Percentiles rank a stretch among this genome's conserved stretches.
These are phyloP conservation scores for Siderastrea radians DNA, from an alignment of 92 coral and sea anemone genomes.

Conservation along the genomic window DNA sequence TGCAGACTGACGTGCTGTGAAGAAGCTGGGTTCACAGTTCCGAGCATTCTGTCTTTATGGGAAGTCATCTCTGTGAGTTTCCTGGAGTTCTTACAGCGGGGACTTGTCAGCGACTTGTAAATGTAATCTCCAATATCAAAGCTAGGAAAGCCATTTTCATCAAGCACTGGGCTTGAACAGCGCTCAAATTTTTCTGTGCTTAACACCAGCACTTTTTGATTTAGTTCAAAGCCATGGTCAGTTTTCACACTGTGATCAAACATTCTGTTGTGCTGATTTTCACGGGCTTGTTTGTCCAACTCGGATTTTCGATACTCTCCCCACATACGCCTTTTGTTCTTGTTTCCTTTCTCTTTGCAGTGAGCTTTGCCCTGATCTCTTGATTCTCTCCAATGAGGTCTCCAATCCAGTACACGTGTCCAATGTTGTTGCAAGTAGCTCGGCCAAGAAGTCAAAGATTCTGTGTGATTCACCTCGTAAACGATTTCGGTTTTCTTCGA, in stretches of 20 bases:
- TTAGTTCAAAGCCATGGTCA: not conserved
- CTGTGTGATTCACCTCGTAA: constrained; percentile 60
- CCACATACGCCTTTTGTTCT: constrained; percentile 56
- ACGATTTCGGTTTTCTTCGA: constrained; percentile 41
- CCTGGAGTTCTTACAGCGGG: not conserved
- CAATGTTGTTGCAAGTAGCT: constrained; percentile 14
- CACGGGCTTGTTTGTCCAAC: not conserved
- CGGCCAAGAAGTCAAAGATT: constrained; percentile 52
- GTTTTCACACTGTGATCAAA: not conserved
- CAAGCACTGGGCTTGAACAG: not conserved
- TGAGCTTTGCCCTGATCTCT: constrained; percentile 22
- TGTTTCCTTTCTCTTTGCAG: constrained; percentile 25
- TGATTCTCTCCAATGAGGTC: constrained; percentile 27
- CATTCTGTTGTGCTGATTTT: not conserved
- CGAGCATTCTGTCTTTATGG: not conserved
- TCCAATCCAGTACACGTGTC: too few relatives aligned
- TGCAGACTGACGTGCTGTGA: constrained; percentile 31
- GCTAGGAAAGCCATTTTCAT: not conserved
- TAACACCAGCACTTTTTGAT: not conserved
- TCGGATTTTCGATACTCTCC: constrained; percentile 40
- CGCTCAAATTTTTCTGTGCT: constrained; percentile 3
- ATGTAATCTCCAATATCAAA: constrained; percentile 62
- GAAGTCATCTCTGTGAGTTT: not conserved
- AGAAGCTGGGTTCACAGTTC: constrained; percentile 45
- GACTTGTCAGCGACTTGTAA: not conserved